Evolutionary conservation across 2,113 vertebrate species (phyloP).

Genomic region (Limnothrissa miodon): DNA sequence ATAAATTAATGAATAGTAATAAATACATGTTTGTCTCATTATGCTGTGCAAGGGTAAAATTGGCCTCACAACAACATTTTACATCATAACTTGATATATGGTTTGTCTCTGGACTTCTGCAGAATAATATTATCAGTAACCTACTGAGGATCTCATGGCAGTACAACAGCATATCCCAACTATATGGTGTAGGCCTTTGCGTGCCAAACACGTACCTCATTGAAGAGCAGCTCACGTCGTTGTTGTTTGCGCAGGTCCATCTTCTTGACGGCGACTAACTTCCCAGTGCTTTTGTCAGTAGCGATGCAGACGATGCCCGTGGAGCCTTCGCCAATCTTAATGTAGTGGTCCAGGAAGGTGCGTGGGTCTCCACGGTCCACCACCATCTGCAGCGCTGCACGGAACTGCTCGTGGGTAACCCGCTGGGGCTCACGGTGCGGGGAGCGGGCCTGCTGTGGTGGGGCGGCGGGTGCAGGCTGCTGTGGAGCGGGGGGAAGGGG

Average conservation of each 20-base stretch:
- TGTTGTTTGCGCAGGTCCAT: slow-evolving; percentile 97
- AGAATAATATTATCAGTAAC: background rate
- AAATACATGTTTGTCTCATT: no score
- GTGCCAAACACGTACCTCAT: slow-evolving; percentile 73
- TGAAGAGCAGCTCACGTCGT: slow-evolving; percentile 90
- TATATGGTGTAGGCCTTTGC: background rate
- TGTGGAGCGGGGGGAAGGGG: slow-evolving; percentile 63
- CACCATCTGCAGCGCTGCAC: slow-evolving; percentile 89
- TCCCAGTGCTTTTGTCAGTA: slow-evolving; percentile 82
- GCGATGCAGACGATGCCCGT: slow-evolving; percentile 92
- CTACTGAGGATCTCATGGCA: background rate
- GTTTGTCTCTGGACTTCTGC: no score
- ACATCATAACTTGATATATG: no score
- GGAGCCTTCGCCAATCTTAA: slow-evolving; percentile 95
- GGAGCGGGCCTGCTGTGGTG: slow-evolving; percentile 62
- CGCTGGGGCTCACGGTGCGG: slow-evolving; percentile 86
- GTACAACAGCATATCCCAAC: background rate
- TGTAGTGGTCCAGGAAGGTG: slow-evolving; percentile 90
- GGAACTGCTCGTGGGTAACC: slow-evolving; percentile 92
- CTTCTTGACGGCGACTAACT: slow-evolving; percentile 92
- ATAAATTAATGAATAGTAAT: no score
- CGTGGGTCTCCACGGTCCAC: slow-evolving; percentile 89
- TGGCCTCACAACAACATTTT: no score
- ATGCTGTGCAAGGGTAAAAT: no score
- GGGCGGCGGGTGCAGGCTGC: slow-evolving; percentile 57